Percentiles rank a stretch among this genome's conserved stretches.
Evolutionary conservation across 2,113 vertebrate species (phyloP).

Genomic region (Scomber japonicus): DNA sequence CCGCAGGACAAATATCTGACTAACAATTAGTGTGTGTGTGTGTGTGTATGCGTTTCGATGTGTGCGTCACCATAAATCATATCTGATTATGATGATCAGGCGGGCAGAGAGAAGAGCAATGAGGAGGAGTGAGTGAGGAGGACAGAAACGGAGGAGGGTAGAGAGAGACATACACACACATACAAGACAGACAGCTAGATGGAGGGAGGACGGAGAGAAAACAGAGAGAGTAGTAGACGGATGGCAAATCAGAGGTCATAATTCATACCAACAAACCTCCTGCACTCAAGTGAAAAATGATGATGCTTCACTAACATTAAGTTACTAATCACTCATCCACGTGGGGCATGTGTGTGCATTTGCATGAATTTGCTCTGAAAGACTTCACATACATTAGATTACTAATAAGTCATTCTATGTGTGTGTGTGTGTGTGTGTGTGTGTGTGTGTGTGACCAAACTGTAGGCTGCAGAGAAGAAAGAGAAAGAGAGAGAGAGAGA

Average conservation of each 20-base stretch:
- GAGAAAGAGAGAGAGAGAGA: slow-evolving; percentile 1
- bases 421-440: slow-evolving; percentile 21
- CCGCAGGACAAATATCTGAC: slow-evolving; percentile 69
- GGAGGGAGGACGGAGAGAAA: slow-evolving; percentile 34
- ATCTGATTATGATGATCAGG: slow-evolving; percentile 70
- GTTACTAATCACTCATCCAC: slow-evolving; percentile 73
- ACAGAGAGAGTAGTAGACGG: slow-evolving; percentile 45
- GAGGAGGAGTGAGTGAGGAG: slow-evolving; percentile 32
- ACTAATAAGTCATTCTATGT: slow-evolving; percentile 58
- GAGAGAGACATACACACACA: slow-evolving; percentile 7
- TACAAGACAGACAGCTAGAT: slow-evolving; percentile 19
- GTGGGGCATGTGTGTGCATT: slow-evolving; percentile 31
- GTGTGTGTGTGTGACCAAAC: background rate
- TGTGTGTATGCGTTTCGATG: slow-evolving; percentile 27
- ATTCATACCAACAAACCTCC: slow-evolving; percentile 72
- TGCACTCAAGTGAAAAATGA: slow-evolving; percentile 70
- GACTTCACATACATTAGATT: slow-evolving; percentile 54
- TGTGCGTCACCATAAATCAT: slow-evolving; percentile 69
- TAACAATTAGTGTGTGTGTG: slow-evolving; percentile 49
- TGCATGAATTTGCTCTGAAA: slow-evolving; percentile 56
- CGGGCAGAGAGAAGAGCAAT: slow-evolving; percentile 56
- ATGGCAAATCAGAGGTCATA: slow-evolving; percentile 64
- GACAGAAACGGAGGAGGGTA: slow-evolving; percentile 4
- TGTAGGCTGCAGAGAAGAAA: background rate
- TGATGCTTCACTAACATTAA: slow-evolving; percentile 72